Evolutionary conservation across 2,113 vertebrate genomes (phyloP).

Genomic region (Xyrauchen texanus): DNA sequence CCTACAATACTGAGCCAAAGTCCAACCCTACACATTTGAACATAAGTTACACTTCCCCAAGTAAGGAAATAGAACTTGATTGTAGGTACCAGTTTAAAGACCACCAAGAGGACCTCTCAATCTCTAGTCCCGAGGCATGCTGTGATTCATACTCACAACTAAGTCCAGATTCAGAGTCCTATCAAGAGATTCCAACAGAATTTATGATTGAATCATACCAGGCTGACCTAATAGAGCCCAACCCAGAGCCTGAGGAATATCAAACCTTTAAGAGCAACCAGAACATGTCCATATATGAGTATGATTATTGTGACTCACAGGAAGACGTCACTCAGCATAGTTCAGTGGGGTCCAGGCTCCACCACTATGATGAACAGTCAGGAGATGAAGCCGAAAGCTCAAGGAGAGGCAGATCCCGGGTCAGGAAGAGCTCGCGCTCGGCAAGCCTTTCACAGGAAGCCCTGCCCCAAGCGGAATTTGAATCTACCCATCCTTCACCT

Average conservation of each 20-base stretch:
- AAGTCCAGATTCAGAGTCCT: constrained; percentile 56
- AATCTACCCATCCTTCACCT: constrained; percentile 50
- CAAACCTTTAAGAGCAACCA: background rate
- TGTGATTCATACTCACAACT: constrained; percentile 51
- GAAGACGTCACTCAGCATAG: constrained; percentile 37
- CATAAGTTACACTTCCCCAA: constrained; percentile 59
- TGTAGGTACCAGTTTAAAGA: constrained; percentile 50
- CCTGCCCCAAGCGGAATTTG: constrained; percentile 70
- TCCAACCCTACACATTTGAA: constrained; percentile 44
- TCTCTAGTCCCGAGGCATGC: constrained; percentile 54
- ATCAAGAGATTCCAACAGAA: constrained; percentile 40
- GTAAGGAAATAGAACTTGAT: constrained; percentile 66
- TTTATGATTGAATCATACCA: constrained; percentile 5
- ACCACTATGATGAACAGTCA: constrained; percentile 90
- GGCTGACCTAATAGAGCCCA: background rate
- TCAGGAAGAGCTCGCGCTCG: constrained; percentile 83
- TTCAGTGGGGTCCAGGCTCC: constrained; percentile 72
- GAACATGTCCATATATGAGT: constrained; percentile 52
- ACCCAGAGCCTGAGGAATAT: constrained; percentile 43
- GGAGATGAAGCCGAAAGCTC: constrained; percentile 86
- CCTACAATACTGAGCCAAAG: constrained; percentile 25
- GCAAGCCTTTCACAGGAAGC: constrained; percentile 74
- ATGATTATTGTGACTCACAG: constrained; percentile 35
- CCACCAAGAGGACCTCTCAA: constrained; percentile 59
- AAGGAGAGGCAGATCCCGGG: constrained; percentile 65